Base-by-base conservation (phyloP, 2,113 vertebrate species). In the Equus przewalskii region DNA sequence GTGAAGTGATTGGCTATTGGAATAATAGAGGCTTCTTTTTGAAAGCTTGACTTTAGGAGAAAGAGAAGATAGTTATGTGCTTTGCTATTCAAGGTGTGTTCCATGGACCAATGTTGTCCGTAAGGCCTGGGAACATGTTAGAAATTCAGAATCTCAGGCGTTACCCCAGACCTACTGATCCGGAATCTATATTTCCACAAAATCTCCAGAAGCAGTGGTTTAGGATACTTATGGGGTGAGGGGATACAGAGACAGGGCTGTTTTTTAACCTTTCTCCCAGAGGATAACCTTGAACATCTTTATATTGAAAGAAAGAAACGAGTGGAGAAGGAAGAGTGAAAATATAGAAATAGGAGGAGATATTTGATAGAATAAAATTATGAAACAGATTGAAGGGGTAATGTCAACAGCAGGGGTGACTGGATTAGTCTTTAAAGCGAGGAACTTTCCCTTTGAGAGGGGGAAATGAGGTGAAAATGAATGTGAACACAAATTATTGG, bases 11-110 rank as follows among this genome's bases (percentile, higher is more conserved):
- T 89, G 67, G 26, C 15, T 73, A 62, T 54, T 89, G n/a, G 46
- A 64, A 12, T 73, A n/a, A 89, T 82, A 82, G n/a, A 89, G 56
- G 33, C 41, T 54, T 86, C 51, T 92, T 72, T 94, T 81, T 51
- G 33, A 81, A 82, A 82, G 46, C 19, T 51, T 89, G 54, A 64
- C 44, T 73, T 81, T 41, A 73, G 64, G 26, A 11, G 44, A 60
- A 72, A 12, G 28, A 46, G 54, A 64, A 60, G 51, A 49, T 70
- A 79, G 51, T 69, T 64, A 81, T 41, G n/a, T 65, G 46, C 11
- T 19, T 89, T 82, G 9, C 26, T 89, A 10, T 81, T 94, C 36
- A 58, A 87, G 22, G 33, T 87, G 11, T 81, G 14, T 21, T 65
- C 21, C 36, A 67, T 58, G 62, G 64, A 65, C 58, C 26, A 75